These are phyloP conservation scores for Cenopis cana DNA, from an alignment of 2,888 invertebrate species.

Conservation along the genomic window DNA sequence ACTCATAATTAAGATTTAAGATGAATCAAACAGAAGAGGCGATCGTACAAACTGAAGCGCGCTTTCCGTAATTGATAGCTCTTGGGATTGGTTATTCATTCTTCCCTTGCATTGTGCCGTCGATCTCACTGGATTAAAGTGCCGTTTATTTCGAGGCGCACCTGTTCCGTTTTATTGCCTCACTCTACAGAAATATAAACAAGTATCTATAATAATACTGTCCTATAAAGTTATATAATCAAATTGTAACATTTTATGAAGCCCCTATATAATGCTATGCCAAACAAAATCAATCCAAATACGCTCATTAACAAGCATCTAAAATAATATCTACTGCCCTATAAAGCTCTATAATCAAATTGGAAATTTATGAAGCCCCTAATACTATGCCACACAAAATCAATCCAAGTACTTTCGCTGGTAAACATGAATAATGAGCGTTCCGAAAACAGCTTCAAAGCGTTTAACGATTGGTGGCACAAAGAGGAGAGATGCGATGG, in stretches of 20 bases:
- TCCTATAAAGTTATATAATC: slow-evolving; percentile 25
- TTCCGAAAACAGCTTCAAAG: slow-evolving; percentile 61
- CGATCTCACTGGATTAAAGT: slow-evolving; percentile 63
- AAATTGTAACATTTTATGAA: slow-evolving; percentile 19
- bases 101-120: slow-evolving; percentile 56
- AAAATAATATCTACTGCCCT: too few species aligned
- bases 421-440: slow-evolving; percentile 52
- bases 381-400: slow-evolving; percentile 33
- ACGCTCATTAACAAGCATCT: slow-evolving; percentile 43
- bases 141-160: slow-evolving; percentile 56
- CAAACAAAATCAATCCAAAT: slow-evolving; percentile 39
- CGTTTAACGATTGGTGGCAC: slow-evolving; percentile 59
- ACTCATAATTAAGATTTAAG: slow-evolving; percentile 17
- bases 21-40: slow-evolving; percentile 30
- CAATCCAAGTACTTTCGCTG: slow-evolving; percentile 45
- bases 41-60: slow-evolving; percentile 31
- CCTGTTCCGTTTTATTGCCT: slow-evolving; percentile 55
- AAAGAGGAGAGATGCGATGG: slow-evolving; percentile 58
- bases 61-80: slow-evolving; percentile 57
- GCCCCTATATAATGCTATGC: slow-evolving; percentile 28
- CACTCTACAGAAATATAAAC: slow-evolving; percentile 37
- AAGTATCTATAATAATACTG: slow-evolving; percentile 17
- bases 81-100: slow-evolving; percentile 48
- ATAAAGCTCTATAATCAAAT: slow-evolving; percentile 4
- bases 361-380: slow-evolving; percentile 18